Base-by-base conservation (phyloP, 1,140 invertebrate genomes). In the Maniola jurtina region DNA sequence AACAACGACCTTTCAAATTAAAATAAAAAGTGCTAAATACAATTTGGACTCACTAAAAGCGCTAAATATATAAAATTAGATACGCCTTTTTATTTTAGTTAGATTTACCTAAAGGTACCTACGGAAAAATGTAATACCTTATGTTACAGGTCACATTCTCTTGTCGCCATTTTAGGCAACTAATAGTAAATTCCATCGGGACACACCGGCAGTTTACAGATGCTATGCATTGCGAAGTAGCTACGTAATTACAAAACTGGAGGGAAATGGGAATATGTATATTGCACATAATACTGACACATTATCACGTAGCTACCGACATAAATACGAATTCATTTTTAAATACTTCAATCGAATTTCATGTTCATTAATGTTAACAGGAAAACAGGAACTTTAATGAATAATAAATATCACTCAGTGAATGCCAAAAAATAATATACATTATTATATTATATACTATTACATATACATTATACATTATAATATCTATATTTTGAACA, bases 361-460 rank as follows among this genome's bases (percentile, higher is more conserved):
- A 38, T 38, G 38, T 38, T 2, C 55, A 57, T 40, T 57, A 57
- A 57, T 57, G 55, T 8, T 16, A 62, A 52, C 52, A 7, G 38
- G 38, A 38, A 38, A 62, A 52, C 52, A 7, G 38, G 38, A 38
- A 38, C 38, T 38, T 1, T 38, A 0, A 45, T n/a, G 13, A 45
- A 45, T 13, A 11, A 45, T 11, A 45, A 45, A 45, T 45, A 11
- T 0, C 13, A 8, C 1, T 45, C 9, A 25, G 25, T 25, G 25
- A 25, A 25, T 25, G 25, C 25, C 4, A 25, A 2, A 25, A 25
- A 25, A 25, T 25, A 25, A 25, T 25, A 25, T 25, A 25, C n/a
- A n/a, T n/a, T n/a, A n/a, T n/a, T n/a, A n/a, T n/a, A n/a, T n/a
- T n/a, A n/a, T n/a, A n/a, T n/a, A n/a, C n/a, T n/a, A n/a, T n/a